Conservation (phyloP, 2,888 invertebrate genomes). For the Yponomeuta evonymella region DNA sequence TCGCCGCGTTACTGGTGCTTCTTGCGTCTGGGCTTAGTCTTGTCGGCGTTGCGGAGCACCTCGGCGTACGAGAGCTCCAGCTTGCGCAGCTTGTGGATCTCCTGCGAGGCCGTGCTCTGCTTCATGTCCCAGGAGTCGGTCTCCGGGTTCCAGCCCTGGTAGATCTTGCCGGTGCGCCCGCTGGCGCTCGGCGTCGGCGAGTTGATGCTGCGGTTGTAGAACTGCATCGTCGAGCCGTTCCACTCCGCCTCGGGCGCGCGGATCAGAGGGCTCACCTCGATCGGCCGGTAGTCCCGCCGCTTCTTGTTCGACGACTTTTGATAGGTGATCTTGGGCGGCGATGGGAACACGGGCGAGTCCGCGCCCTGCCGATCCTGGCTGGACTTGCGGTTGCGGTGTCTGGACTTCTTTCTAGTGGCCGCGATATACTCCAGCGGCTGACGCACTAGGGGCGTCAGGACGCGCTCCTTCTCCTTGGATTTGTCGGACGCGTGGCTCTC, state of each 20-base stretch:
- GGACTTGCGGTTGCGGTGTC: constrained; percentile 80
- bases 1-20: constrained; percentile 59
- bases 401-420: constrained; percentile 82
- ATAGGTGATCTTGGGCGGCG: constrained; percentile 80
- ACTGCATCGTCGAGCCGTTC: constrained; percentile 83
- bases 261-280: constrained; percentile 70
- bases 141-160: constrained; percentile 68
- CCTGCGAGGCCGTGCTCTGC: constrained; percentile 86
- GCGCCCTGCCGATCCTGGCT: constrained; percentile 79
- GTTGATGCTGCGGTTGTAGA: constrained; percentile 79
- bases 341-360: constrained; percentile 81
- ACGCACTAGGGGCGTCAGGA: constrained; percentile 80
- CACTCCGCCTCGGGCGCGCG: constrained; percentile 65
- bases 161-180: constrained; percentile 65
- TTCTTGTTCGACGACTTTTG: constrained; percentile 75
- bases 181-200: constrained; percentile 77
- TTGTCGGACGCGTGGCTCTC: constrained; percentile 42
- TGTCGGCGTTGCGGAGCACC: constrained; percentile 83
- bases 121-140: constrained; percentile 69
- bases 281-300: constrained; percentile 75
- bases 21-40: constrained; percentile 69
- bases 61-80: constrained; percentile 91
- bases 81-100: constrained; percentile 86
- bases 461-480: constrained; percentile 54
- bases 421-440: constrained; percentile 86